A percentile compares a stretch with the other conserved stretches of the same genome.
These are phyloP conservation scores for Holotrichia oblita DNA, from an alignment of 1,140 invertebrate genomes.

Conservation along the genomic window DNA sequence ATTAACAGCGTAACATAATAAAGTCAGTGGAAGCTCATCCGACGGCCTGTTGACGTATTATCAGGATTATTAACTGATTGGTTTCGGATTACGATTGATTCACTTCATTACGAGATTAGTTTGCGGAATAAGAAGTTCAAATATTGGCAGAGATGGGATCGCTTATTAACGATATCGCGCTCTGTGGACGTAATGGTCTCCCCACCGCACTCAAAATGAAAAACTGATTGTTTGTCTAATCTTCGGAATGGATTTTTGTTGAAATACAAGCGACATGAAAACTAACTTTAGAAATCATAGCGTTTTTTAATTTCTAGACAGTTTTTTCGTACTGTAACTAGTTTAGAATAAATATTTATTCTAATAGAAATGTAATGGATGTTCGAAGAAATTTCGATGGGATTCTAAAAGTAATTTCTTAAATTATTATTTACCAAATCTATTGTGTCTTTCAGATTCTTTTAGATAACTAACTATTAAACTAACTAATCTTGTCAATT, in stretches of 20 bases:
- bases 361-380: no score
- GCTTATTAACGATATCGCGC: slow-evolving; percentile 5
- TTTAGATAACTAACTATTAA: no score
- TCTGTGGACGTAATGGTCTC: not conserved
- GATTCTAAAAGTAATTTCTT: no score
- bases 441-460: no score
- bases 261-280: no score
- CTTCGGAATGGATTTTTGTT: slow-evolving; percentile 9
- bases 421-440: no score
- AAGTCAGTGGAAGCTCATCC: slow-evolving; percentile 38
- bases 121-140: slow-evolving; percentile 39
- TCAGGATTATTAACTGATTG: slow-evolving; percentile 59
- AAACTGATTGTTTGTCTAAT: slow-evolving; percentile 33
- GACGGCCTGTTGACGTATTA: slow-evolving; percentile 49
- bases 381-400: no score
- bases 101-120: slow-evolving; percentile 43
- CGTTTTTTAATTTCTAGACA: no score
- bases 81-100: slow-evolving; percentile 58
- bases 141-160: slow-evolving; percentile 35
- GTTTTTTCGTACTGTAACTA: no score
- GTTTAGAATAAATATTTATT: no score
- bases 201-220: slow-evolving; percentile 10
- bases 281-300: no score
- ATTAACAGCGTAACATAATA: slow-evolving; percentile 50
- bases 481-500: no score